These are phyloP conservation scores for Microcebus lehilahytsara DNA, from an alignment of 2,113 vertebrate species.

Conservation along the genomic window DNA sequence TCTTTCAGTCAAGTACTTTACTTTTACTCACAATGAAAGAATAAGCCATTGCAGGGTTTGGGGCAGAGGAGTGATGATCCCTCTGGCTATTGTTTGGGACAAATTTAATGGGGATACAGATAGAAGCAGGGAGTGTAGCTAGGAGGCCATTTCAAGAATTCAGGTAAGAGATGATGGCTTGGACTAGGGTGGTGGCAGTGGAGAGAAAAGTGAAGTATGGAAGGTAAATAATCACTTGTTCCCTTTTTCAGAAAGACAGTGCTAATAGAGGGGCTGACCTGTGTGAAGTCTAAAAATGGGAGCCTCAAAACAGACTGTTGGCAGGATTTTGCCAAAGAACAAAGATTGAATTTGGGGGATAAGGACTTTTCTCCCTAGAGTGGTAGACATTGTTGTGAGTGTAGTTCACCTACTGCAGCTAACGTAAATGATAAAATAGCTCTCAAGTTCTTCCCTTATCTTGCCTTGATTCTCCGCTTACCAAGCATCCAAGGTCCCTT, in stretches of 20 bases:
- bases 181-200: neutral
- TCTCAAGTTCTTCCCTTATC: neutral
- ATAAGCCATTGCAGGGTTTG: neutral
- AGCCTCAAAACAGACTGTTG: neutral
- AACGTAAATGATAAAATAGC: neutral
- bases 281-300: neutral
- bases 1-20: slow-evolving; percentile 8
- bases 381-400: neutral
- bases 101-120: neutral
- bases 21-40: neutral
- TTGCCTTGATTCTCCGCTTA: neutral
- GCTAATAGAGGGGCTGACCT: neutral
- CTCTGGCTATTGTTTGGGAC: neutral
- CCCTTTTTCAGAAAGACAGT: neutral
- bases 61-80: neutral
- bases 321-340: neutral
- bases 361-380: neutral
- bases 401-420: neutral
- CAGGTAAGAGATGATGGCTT: neutral
- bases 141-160: neutral
- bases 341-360: neutral
- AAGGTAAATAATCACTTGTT: neutral
- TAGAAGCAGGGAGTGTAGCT: neutral
- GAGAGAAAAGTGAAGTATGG: neutral
- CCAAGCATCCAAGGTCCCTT: neutral